These are phyloP conservation scores for Smittia aterrima DNA, from an alignment of 2,888 invertebrate genomes.

Conservation along the genomic window DNA sequence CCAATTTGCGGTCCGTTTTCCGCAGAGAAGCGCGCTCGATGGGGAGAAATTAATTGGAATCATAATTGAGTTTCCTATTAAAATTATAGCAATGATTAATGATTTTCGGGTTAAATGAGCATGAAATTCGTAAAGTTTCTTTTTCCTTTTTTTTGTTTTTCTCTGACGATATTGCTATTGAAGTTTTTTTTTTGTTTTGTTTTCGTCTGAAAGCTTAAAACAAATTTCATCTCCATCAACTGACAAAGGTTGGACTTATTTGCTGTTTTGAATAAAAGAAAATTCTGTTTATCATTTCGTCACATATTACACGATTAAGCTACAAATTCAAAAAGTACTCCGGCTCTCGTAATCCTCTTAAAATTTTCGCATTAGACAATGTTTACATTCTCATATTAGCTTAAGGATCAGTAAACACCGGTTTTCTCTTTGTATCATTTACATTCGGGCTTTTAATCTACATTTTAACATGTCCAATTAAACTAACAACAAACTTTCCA, in stretches of 20 bases:
- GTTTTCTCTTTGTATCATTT: not conserved
- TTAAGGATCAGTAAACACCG: not conserved
- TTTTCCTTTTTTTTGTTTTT: not conserved
- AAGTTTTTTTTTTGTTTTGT: not conserved
- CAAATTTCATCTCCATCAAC: not conserved
- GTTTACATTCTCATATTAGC: not conserved
- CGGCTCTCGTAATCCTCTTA: not conserved
- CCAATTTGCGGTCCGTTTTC: conserved; percentile 19
- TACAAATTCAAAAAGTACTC: not conserved
- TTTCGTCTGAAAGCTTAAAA: not conserved
- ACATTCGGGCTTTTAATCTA: conserved; percentile 1
- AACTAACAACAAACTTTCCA: conserved; percentile 15
- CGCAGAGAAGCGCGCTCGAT: not conserved
- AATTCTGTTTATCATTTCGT: not conserved
- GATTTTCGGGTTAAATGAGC: conserved; percentile 34
- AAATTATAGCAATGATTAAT: conserved; percentile 37
- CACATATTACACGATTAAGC: not conserved
- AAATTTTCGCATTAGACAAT: not conserved
- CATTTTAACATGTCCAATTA: conserved; percentile 25
- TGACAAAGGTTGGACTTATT: not conserved
- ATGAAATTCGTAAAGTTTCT: not conserved
- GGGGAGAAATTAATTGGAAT: conserved; percentile 30
- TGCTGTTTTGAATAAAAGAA: not conserved
- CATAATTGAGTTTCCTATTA: conserved; percentile 37
- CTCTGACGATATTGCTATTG: conserved; percentile 13